Conservation (phyloP, 1,140 invertebrate species). For the Bradysia coprophila region DNA sequence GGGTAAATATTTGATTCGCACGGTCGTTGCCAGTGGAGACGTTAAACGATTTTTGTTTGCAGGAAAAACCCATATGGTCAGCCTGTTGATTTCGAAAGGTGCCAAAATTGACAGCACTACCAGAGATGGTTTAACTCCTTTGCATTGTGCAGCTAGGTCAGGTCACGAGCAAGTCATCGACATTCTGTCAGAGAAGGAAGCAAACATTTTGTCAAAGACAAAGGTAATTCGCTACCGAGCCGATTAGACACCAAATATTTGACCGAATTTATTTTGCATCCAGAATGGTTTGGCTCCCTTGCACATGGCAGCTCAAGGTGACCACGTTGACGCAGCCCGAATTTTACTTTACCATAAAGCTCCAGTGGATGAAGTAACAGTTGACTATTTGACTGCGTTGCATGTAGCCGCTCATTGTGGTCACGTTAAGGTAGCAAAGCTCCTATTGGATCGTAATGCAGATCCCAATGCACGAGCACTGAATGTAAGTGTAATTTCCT, state of each 20-base stretch:
- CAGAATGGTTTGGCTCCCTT: conserved; percentile 78
- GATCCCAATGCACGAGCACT: conserved; percentile 91
- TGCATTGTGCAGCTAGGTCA: conserved; percentile 83
- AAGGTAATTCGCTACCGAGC: conserved; percentile 69
- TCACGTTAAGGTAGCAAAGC: conserved; percentile 83
- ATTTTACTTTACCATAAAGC: conserved; percentile 84
- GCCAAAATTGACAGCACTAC: conserved; percentile 91
- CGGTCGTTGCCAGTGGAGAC: conserved; percentile 22
- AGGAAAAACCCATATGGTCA: conserved; percentile 45
- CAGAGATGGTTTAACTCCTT: conserved; percentile 81
- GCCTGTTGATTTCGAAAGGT: conserved; percentile 60
- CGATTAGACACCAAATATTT: too few species aligned
- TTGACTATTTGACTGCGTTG: conserved; percentile 91
- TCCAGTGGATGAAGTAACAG: conserved; percentile 92
- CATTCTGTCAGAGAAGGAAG: conserved; percentile 73
- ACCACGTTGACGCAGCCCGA: conserved; percentile 88
- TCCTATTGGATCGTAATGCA: conserved; percentile 84
- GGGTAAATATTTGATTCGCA: too few species aligned
- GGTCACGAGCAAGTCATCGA: conserved; percentile 95
- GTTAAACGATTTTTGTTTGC: too few species aligned
- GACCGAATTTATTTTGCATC: conserved; percentile 6
- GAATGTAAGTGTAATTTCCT: too few species aligned
- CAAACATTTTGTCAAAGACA: conserved; percentile 92
- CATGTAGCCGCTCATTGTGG: conserved; percentile 93
- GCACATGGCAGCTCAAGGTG: conserved; percentile 91